Conservation (phyloP, 2,888 invertebrate species). For the Lithophane leautieri region DNA sequence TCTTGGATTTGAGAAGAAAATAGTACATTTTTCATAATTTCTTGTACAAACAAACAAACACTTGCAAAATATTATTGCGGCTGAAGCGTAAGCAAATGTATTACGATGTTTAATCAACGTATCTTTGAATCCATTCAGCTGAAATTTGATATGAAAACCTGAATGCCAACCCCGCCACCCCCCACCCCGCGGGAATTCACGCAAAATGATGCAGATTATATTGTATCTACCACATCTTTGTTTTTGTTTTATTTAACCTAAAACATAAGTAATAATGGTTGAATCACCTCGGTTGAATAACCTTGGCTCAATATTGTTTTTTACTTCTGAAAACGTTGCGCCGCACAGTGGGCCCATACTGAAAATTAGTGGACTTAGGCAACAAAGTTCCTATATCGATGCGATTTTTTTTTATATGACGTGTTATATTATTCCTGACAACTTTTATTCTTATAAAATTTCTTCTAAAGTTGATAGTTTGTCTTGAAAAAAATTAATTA, state of each 20-base stretch:
- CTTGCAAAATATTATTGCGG: slow-evolving; percentile 45
- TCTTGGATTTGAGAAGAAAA: slow-evolving; percentile 36
- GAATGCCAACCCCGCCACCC: slow-evolving; percentile 41
- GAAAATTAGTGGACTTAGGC: no score
- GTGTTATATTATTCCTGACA: no score
- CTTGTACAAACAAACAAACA: slow-evolving; percentile 42
- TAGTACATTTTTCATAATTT: slow-evolving; percentile 44
- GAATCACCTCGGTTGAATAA: slow-evolving; percentile 27
- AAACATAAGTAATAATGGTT: slow-evolving; percentile 1
- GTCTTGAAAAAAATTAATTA: no score
- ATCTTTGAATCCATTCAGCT: slow-evolving; percentile 76
- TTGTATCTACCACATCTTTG: slow-evolving; percentile 6
- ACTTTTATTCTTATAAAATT: no score
- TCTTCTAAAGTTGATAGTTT: no score
- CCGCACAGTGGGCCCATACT: no score
- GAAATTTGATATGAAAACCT: slow-evolving; percentile 70
- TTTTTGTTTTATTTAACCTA: slow-evolving; percentile 40
- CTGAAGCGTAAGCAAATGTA: slow-evolving; percentile 61
- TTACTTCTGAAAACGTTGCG: no score
- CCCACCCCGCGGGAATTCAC: slow-evolving; percentile 35
- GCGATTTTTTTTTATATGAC: no score
- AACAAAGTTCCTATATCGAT: no score
- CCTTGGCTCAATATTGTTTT: no score
- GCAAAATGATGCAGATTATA: slow-evolving; percentile 34
- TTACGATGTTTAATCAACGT: slow-evolving; percentile 74